Evolutionary conservation across 2,797 vertebrate species (phyloP).

Genomic region (Hozukius guyotensis): DNA sequence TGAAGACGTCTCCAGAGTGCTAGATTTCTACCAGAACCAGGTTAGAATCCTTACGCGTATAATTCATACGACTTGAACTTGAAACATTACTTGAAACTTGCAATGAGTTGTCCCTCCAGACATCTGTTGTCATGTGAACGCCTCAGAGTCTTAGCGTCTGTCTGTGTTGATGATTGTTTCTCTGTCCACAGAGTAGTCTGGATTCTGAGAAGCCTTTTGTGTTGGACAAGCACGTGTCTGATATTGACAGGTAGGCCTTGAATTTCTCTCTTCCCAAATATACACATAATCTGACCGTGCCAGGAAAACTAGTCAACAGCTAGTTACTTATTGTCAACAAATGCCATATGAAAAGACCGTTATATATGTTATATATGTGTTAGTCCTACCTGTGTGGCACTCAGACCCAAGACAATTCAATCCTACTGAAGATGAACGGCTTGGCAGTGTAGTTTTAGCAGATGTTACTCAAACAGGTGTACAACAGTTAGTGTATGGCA

Average conservation of each 20-base stretch:
- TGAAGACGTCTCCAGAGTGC: slow-evolving; percentile 83
- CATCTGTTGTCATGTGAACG: neutral
- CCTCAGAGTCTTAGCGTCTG: neutral
- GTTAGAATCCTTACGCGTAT: slow-evolving; percentile 64
- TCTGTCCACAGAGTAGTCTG: slow-evolving; percentile 63
- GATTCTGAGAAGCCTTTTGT: slow-evolving; percentile 73
- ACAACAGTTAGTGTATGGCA: neutral
- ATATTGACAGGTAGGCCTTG: slow-evolving; percentile 69
- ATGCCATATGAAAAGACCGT: neutral
- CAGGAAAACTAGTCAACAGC: neutral
- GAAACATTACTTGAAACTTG: neutral
- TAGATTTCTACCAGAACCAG: slow-evolving; percentile 89
- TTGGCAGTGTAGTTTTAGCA: neutral
- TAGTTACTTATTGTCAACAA: neutral
- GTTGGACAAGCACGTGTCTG: slow-evolving; percentile 64
- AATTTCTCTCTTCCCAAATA: neutral
- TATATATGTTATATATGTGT: neutral
- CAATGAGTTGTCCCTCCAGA: neutral
- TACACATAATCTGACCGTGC: neutral
- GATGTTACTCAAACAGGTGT: neutral
- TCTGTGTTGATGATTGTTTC: neutral
- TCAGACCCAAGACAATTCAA: neutral
- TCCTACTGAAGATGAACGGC: neutral
- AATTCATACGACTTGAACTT: neutral
- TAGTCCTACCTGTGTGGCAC: neutral